Evolutionary conservation across 2,888 invertebrate genomes (phyloP), one percentile per base, ranked within the genome.

Genomic region (Acanthoscelides obtectus): DNA sequence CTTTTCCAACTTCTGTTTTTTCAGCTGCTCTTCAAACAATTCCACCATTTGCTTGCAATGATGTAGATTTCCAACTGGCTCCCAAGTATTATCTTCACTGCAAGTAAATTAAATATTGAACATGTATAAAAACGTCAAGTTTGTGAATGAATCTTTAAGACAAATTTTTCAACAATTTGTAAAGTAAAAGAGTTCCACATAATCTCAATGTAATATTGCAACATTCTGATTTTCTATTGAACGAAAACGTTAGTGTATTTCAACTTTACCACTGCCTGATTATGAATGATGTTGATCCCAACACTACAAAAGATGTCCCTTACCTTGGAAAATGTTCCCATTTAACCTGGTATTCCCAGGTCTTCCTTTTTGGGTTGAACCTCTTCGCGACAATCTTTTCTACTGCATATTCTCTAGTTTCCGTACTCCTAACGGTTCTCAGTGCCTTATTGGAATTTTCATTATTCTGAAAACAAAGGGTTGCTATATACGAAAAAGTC

Each of bases 371-470:
- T 6, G 94, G 92, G 87, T 94, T 95, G 84, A 92, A 94, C 66
- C 95, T 88, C 84, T 94, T 94, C 27, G 94, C 94, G 68, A 94
- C 88, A 74, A 95, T 94, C 86, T 93, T 94, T 83, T 95, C 95
- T 0, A 95, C 93, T 0, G 90, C 89, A 81, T 90, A 93, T 83
- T 94, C 93, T 17, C 89, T 85, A 77, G 87, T 77, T 71, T 76
- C 75, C 64, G 72, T 73, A 68, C 74, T 74, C 69, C 75, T 78
- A 64, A 75, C 72, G 8, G 77, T 78, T 69, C 79, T 76, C 67
- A 78, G 73, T 1, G 79, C 80, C 67, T 71, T 77, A 69, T 80
- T 80, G n/a, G 77, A 72, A 22, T 77, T 75, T 0, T 76, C 75
- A 20, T 25, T 71, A 70, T 71, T 66, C 73, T 75, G 69, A 22